Evolutionary conservation across 1,140 invertebrate genomes (phyloP).

Genomic region (Pseudomyrmex pallidus): DNA sequence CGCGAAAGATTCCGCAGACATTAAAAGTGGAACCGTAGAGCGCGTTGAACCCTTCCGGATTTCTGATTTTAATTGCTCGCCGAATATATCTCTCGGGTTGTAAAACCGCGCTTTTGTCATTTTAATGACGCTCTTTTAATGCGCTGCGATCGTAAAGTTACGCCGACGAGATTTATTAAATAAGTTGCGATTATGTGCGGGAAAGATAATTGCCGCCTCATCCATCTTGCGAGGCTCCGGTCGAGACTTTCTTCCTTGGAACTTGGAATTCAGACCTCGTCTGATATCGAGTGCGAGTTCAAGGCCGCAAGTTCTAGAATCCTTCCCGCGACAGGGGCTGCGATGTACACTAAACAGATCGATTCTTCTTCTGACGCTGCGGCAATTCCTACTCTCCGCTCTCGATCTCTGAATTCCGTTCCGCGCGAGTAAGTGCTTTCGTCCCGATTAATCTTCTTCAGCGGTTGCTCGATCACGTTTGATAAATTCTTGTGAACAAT

Average conservation of each 20-base stretch:
- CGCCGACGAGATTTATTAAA: slow-evolving; percentile 3
- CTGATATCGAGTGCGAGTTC: slow-evolving; percentile 15
- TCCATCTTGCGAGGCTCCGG: slow-evolving; percentile 16
- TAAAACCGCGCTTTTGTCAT: background rate
- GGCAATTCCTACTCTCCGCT: background rate
- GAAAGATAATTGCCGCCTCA: slow-evolving; percentile 26
- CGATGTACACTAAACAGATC: slow-evolving; percentile 28
- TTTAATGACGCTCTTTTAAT: background rate
- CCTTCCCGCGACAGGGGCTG: background rate
- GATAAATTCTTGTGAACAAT: background rate
- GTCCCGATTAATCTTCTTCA: slow-evolving; percentile 24
- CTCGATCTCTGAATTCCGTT: slow-evolving; percentile 7
- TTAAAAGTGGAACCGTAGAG: slow-evolving; percentile 1
- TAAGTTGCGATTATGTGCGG: slow-evolving; percentile 3
- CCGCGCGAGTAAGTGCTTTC: background rate
- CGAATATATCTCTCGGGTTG: background rate
- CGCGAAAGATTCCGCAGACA: background rate
- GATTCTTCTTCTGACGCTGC: background rate
- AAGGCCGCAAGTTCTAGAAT: slow-evolving; percentile 40
- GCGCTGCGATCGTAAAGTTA: background rate
- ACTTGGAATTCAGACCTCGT: slow-evolving; percentile 30
- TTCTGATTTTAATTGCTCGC: background rate
- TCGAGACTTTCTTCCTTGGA: background rate
- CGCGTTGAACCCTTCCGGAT: background rate
- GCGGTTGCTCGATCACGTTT: background rate